A percentile compares a stretch with the other conserved stretches of the same genome.
Conservation (phyloP, 2,888 invertebrate species). For the Drosophila robusta region DNA sequence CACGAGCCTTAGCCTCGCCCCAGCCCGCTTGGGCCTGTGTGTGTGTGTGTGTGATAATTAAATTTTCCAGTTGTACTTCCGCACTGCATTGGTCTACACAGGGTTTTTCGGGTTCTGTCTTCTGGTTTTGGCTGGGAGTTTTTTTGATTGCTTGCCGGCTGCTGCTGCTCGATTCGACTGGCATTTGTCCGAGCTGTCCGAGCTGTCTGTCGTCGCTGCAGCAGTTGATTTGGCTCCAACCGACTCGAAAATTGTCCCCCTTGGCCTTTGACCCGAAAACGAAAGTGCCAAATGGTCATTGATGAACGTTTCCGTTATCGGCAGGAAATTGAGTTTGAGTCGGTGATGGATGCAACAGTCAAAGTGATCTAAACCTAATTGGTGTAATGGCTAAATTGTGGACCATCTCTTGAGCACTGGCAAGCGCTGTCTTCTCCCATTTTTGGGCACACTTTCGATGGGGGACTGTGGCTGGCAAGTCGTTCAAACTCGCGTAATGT, state of each 20-base stretch:
- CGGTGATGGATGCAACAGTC: constrained; percentile 29
- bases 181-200: constrained; percentile 46
- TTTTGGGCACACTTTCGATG: background rate
- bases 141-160: constrained; percentile 40
- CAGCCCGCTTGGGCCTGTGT: background rate
- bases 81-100: constrained; percentile 36
- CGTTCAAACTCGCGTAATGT: background rate
- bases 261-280: constrained; percentile 61
- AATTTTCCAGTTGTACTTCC: constrained; percentile 72
- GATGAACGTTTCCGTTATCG: constrained; percentile 66
- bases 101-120: constrained; percentile 13
- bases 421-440: background rate
- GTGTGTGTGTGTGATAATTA: constrained; percentile 64
- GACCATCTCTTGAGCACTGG: background rate
- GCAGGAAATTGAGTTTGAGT: constrained; percentile 43
- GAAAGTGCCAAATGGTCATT: constrained; percentile 71
- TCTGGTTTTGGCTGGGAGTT: constrained; percentile 21
- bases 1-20: background rate
- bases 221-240: constrained; percentile 66
- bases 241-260: constrained; percentile 44
- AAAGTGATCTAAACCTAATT: constrained; percentile 40
- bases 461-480: background rate
- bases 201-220: constrained; percentile 30
- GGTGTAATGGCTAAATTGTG: constrained; percentile 43
- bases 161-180: constrained; percentile 36